These are phyloP conservation scores for Seriola dumerili DNA, from an alignment of 2,113 vertebrate species.

Conservation along the genomic window DNA sequence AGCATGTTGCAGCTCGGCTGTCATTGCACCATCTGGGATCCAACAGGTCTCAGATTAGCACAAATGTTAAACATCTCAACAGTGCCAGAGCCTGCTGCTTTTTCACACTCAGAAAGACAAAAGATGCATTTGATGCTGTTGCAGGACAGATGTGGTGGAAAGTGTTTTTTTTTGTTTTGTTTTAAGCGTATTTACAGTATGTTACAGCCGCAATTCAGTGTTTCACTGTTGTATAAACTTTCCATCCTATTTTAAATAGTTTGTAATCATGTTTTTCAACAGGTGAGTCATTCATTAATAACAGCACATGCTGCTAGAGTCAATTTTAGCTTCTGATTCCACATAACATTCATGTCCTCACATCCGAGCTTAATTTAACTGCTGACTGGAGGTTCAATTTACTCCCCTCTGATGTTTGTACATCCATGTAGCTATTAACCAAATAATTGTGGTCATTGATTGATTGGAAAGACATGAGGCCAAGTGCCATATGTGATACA, in stretches of 20 bases:
- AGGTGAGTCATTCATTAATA: constrained; percentile 23
- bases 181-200: not conserved
- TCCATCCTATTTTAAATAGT: not conserved
- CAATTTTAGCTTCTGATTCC: constrained; percentile 19
- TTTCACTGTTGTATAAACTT: not conserved
- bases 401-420: not conserved
- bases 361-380: not conserved
- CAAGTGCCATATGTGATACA: not conserved
- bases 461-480: not conserved
- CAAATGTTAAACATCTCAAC: constrained; percentile 45
- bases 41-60: constrained; percentile 64
- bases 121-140: not conserved
- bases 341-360: not conserved
- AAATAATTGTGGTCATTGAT: constrained; percentile 15
- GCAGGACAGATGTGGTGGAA: not conserved
- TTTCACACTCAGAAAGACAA: constrained; percentile 19
- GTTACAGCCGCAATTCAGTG: not conserved
- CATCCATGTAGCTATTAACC: not conserved
- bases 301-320: not conserved
- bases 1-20: constrained; percentile 53
- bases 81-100: constrained; percentile 20
- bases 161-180: no score
- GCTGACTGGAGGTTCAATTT: not conserved
- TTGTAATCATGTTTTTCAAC: constrained; percentile 16
- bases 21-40: constrained; percentile 65